A percentile compares a stretch with the other conserved stretches of the same genome.
phyloP scores from a whole-genome alignment of 2,797 vertebrate species.

The Betta splendens region DNA sequence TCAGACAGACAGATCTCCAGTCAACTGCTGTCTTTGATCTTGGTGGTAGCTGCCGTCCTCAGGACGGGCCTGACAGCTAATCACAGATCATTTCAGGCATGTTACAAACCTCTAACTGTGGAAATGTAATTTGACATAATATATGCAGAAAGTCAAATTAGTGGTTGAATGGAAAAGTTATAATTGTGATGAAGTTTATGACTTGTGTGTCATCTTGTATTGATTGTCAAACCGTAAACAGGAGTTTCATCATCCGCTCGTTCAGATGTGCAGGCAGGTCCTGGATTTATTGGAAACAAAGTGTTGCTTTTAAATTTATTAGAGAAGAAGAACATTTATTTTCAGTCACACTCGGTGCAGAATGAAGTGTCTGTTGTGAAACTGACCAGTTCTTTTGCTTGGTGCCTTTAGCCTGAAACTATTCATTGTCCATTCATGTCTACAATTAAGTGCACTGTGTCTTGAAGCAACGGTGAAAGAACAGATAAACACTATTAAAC shows the following conservation, averaged over 20 bases:
- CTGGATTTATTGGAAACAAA: constrained; percentile 13
- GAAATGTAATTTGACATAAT: constrained; percentile 23
- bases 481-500: constrained; percentile 29
- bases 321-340: constrained; percentile 30
- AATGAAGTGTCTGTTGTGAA: constrained; percentile 51
- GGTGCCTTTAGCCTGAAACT: constrained; percentile 29
- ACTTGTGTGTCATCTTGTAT: constrained; percentile 11
- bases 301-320: constrained; percentile 28
- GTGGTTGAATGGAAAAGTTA: background rate
- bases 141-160: constrained; percentile 15
- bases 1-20: constrained; percentile 22
- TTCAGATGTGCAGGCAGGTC: background rate
- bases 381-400: constrained; percentile 35
- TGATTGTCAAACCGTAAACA: constrained; percentile 16
- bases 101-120: constrained; percentile 40
- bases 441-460: constrained; percentile 24
- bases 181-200: background rate
- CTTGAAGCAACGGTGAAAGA: constrained; percentile 18
- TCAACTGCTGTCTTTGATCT: constrained; percentile 40
- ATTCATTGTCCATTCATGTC: constrained; percentile 49
- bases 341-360: constrained; percentile 10
- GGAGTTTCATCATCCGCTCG: background rate
- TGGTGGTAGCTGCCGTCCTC: constrained; percentile 20
- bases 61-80: constrained; percentile 33
- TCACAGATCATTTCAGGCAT: constrained; percentile 39